Evolutionary conservation across 2,888 invertebrate genomes (phyloP).

Genomic region (Papilio demoleus): DNA sequence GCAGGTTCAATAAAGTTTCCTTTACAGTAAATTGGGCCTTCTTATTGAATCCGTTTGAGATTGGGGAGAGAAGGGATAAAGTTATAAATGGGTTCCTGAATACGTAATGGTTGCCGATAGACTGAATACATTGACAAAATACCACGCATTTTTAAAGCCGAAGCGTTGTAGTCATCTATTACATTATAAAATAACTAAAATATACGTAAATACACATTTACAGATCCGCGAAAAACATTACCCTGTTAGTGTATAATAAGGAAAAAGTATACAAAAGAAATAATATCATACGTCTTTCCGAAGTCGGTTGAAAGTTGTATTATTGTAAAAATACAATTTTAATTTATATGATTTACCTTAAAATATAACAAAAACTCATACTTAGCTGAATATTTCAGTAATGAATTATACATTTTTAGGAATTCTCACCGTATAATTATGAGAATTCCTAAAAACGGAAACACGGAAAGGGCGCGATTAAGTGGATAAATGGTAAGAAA

Average conservation of each 20-base stretch:
- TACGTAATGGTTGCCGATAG: slow-evolving; percentile 28
- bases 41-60: slow-evolving; percentile 31
- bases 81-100: slow-evolving; percentile 33
- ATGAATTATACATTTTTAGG: not conserved
- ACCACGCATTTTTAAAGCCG: not conserved
- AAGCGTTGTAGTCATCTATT: not conserved
- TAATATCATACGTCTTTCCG: too few species aligned
- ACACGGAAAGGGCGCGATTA: not conserved
- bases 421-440: not conserved
- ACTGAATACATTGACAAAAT: slow-evolving; percentile 25
- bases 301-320: too few species aligned
- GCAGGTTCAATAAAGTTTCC: slow-evolving; percentile 15
- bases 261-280: too few species aligned
- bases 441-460: not conserved
- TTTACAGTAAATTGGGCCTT: slow-evolving; percentile 1
- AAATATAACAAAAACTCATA: too few species aligned
- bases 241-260: too few species aligned
- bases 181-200: not conserved
- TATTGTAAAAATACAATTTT: too few species aligned
- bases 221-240: not conserved
- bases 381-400: not conserved
- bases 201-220: not conserved
- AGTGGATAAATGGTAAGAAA: not conserved
- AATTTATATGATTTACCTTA: too few species aligned
- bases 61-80: slow-evolving; percentile 29